These are phyloP conservation scores for Mustela lutreola DNA, from an alignment of 2,113 vertebrate genomes.

Conservation along the genomic window DNA sequence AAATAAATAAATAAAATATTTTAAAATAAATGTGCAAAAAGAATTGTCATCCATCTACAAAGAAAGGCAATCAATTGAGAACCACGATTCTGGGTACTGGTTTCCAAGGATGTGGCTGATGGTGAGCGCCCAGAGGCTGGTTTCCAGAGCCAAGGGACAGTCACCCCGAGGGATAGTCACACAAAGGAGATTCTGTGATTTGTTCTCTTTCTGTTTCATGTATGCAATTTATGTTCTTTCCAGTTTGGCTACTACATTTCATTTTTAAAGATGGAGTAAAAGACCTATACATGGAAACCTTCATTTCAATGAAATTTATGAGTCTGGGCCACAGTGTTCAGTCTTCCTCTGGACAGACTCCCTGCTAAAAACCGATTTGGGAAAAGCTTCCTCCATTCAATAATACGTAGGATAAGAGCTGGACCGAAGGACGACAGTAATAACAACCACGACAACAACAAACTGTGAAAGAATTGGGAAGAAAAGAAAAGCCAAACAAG, in stretches of 20 bases:
- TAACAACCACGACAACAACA: neutral
- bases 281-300: neutral
- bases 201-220: neutral
- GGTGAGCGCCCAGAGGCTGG: fast-evolving
- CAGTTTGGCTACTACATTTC: neutral
- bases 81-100: neutral
- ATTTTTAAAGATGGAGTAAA: neutral
- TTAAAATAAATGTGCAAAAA: neutral
- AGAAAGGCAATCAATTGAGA: neutral
- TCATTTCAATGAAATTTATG: neutral
- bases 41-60: neutral
- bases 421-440: neutral
- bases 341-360: neutral
- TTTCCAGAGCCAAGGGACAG: neutral
- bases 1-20: no score
- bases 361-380: neutral
- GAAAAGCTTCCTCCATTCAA: neutral
- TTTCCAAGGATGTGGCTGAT: neutral
- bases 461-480: neutral
- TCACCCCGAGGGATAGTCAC: fast-evolving
- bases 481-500: neutral
- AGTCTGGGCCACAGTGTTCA: neutral
- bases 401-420: neutral
- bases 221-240: neutral
- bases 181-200: neutral